Base-by-base conservation (phyloP, 2,888 invertebrate species). In the Aethes cnicana region DNA sequence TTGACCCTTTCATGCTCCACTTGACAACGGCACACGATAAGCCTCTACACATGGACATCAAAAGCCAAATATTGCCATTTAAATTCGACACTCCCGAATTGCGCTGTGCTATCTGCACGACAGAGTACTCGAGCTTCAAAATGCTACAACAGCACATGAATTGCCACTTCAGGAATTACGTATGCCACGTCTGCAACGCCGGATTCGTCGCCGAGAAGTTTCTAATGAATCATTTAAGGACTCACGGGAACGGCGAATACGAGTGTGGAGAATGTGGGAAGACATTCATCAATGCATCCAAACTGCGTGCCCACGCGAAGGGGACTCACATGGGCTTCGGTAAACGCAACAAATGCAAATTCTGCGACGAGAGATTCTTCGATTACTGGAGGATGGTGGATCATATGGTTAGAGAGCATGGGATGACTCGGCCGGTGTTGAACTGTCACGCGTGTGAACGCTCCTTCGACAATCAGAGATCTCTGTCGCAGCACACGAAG, bases 91-190 rank as follows among this genome's bases (percentile, higher is more conserved):
- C 73, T 0, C 64, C 72, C 0, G 64, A 69, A 23, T 48, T 82
- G 3, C 63, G 62, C 11, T 84, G 84, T 54, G 72, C 71, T 0
- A 65, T 78, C 0, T 84, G 84, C 47, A 50, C 59, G 0, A 49
- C 61, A 0, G 66, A 65, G 11, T 81, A 73, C 49, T 56, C 58
- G 2, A 72, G 68, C 0, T 84, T 84, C 47, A 81, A 83, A 57
- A 61, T 72, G 0, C 53, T 84, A 1, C 77, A 77, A 21, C 78
- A 80, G 42, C 84, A 84, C 30, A 84, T 84, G 83, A 81, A 79
- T 46, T 61, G 66, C 0, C 84, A 84, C 62, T 82, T 69, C 16
- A 68, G 72, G 1, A 79, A 81, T 50, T 78, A 73, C 36, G 56
- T 72, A 3, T 84, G 84, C 33, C 64, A 69, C 1, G 62, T 71